Base-by-base conservation (phyloP, 2,113 vertebrate species). In the Nicator chloris region DNA sequence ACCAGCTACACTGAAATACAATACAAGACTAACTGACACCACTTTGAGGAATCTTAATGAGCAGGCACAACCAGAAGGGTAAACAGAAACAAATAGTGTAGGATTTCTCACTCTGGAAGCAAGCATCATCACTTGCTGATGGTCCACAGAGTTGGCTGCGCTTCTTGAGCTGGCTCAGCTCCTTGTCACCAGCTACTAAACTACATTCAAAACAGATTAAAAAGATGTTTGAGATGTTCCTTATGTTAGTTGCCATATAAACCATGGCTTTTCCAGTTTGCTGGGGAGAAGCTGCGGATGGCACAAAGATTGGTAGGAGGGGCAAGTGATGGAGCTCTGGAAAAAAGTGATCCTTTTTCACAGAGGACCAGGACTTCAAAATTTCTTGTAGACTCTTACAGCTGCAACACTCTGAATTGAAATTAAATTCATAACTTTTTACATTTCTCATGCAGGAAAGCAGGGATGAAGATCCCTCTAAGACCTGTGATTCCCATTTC, bases 81-180 rank as follows among this genome's bases (percentile, higher is more conserved):
- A 90, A 92, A 63, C 44, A 94, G 79, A 86, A 86, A 86, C 63
- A 94, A 93, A 69, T 6, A 70, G 42, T n/a, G 39, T 59, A 86
- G 82, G 79, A 86, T 80, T 90, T 93, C 88, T 87, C 54, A 27
- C 45, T 85, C 65, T 86, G 79, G 75, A 93, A 94, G 86, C 39
- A 50, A 69, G 68, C 66, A 45, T 92, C 64, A 44, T 54, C 35
- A 40, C 56, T 93, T 90, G 33, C 64, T 83, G 47, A 86, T 94
- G 72, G 92, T 88, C 88, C 39, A 26, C 28, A 37, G 35, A 39
- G 51, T 71, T 95, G 80, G 79, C 88, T 83, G 86, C 88, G 60
- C 35, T 75, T 88, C 86, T 76, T 70, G 35, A 82, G 64, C 20
- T 96, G 86, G 82, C 94, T 90, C 76, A 90, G 35, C 30, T 94